These are phyloP conservation scores for Phyto melanocephala DNA, from an alignment of 2,888 invertebrate species.

Conservation along the genomic window DNA sequence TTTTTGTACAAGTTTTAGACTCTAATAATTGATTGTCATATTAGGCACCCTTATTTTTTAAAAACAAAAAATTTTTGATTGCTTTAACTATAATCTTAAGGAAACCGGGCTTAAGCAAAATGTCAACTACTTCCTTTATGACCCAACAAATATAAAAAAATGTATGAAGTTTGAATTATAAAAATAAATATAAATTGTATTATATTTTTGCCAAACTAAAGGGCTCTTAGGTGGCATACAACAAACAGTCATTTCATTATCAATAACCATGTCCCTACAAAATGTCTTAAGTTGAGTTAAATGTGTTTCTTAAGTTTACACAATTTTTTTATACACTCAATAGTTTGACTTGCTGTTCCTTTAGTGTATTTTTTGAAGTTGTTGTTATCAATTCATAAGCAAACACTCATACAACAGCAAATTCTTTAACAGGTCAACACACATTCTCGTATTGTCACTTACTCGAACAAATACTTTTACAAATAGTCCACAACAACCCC, in stretches of 20 bases:
- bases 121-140: not conserved
- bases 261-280: too few relatives aligned
- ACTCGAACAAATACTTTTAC: not conserved
- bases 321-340: not conserved
- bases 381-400: not conserved
- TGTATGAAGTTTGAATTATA: not conserved
- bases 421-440: not conserved
- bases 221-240: too few relatives aligned
- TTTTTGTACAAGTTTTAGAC: too few relatives aligned
- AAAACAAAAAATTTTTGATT: too few relatives aligned
- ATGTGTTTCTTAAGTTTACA: not conserved
- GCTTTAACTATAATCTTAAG: too few relatives aligned
- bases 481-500: slow-evolving; percentile 1
- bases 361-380: not conserved
- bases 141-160: not conserved
- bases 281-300: too few relatives aligned
- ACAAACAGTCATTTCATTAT: too few relatives aligned
- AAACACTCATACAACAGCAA: not conserved
- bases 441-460: not conserved
- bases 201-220: too few relatives aligned
- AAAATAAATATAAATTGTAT: not conserved
- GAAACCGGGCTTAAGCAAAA: not conserved
- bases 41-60: too few relatives aligned
- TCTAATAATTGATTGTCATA: too few relatives aligned
- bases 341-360: not conserved